Conservation (phyloP, 2,113 vertebrate genomes). For the Oreochromis aureus region DNA sequence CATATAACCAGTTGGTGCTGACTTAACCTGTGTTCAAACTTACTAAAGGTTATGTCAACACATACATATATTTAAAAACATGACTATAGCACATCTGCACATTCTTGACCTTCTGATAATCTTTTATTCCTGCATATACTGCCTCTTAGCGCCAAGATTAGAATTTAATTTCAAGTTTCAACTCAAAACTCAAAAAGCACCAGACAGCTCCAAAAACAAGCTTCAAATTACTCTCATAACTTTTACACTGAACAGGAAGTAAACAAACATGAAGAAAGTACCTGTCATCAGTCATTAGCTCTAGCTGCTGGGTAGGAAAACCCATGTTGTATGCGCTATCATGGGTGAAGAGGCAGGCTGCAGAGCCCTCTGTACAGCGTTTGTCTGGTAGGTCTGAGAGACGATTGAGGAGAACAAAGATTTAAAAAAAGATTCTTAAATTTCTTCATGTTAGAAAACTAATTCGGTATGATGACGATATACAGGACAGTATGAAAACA, state of each 20-base stretch:
- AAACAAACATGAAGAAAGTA: constrained; percentile 15
- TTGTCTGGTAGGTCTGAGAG: constrained; percentile 44
- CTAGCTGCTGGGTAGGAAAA: constrained; percentile 68
- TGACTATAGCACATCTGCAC: background rate
- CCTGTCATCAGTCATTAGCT: constrained; percentile 78
- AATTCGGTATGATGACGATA: background rate
- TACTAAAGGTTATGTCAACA: background rate
- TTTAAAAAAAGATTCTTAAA: background rate
- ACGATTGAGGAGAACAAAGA: background rate
- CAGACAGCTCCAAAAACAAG: background rate
- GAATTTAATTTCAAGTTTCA: background rate
- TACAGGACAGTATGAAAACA: background rate
- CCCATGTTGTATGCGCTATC: constrained; percentile 75
- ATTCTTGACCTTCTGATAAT: background rate
- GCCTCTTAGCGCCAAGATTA: background rate
- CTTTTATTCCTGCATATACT: background rate
- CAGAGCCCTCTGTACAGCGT: constrained; percentile 72
- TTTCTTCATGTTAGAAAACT: background rate
- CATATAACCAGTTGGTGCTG: background rate
- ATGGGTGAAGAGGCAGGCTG: constrained; percentile 80
- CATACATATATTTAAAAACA: background rate
- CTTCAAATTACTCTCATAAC: background rate
- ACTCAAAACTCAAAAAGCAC: background rate
- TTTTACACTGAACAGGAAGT: background rate
- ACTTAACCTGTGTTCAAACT: background rate